phyloP scores from a whole-genome alignment of 2,888 invertebrate species.

The Smittia aterrima region DNA sequence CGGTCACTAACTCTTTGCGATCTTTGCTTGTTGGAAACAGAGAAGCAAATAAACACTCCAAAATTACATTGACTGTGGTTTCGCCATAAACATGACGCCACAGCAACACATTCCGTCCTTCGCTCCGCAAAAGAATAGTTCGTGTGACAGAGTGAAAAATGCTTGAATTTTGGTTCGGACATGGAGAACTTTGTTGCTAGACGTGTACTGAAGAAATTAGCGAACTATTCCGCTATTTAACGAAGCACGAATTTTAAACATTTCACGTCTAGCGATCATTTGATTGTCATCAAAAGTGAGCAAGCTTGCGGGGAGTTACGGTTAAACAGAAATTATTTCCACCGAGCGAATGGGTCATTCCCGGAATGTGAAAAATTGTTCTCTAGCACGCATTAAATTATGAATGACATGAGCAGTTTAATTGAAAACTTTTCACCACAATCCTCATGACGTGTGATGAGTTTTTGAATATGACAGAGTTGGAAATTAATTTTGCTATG shows the following conservation, averaged over 20 bases:
- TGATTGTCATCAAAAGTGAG: no score
- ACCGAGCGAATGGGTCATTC: neutral
- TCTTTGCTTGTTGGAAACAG: neutral
- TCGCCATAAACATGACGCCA: slow-evolving; percentile 13
- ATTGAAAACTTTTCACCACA: neutral
- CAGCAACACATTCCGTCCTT: neutral
- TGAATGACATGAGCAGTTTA: neutral
- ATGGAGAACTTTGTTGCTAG: no score
- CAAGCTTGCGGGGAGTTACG: neutral
- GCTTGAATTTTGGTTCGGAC: neutral
- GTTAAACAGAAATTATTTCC: neutral
- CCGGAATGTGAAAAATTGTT: neutral
- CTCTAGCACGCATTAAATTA: neutral
- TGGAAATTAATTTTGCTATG: no score
- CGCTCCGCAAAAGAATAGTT: no score
- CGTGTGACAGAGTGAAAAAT: neutral
- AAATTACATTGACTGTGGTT: slow-evolving; percentile 17
- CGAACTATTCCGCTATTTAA: no score
- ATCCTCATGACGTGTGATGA: no score
- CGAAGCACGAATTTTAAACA: no score
- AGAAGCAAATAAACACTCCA: slow-evolving; percentile 10
- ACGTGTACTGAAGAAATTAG: no score
- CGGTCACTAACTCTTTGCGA: neutral
- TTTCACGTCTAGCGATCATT: no score
- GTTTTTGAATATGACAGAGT: no score